Base-by-base conservation (phyloP, 2,797 vertebrate species). In the Sebastes itinus region DNA sequence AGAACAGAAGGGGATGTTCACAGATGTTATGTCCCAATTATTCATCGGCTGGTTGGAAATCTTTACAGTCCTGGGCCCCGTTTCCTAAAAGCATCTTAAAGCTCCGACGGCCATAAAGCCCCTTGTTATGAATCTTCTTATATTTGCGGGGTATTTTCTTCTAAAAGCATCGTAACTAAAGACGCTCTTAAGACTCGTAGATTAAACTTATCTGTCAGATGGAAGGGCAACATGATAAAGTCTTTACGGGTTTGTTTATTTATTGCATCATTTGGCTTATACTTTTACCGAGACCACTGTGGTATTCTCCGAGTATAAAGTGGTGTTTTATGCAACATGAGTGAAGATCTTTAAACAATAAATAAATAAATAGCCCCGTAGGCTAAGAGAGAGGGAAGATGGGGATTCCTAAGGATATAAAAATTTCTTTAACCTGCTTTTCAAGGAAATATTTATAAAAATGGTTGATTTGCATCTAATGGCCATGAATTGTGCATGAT, bases 1-100 rank as follows among this genome's bases (percentile, higher is more conserved):
- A 80, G 66, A 14, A 74, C 35, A 38, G 35, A 38, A 5, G 64
- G 55, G 32, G 69, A 42, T 70, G 58, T 76, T 87, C 80, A 70
- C 80, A 84, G 79, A 89, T 81, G 54, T 81, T 73, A 27, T 22
- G 25, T 74, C 42, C 72, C 83, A 88, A 88, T 92, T 92, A 91
- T 88, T 83, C 54, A 33, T 56, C 12, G 3, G 28, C 77, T 63
- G n/a, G 42, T 67, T 60, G 58, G 73, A 82, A 55, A 28, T 38
- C 66, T 75, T 55, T 64, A 76, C 20, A 80, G 64, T 62, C 30
- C 27, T 27, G 4, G 56, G 30, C 35, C 20, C 68, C 25, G n/a
- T 72, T 68, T 72, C 49, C 33, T 77, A 54, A 82, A 82, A 84
- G 59, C 56, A 73, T 69, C 56, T 77, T 38, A 55, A 70, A 60